Evolutionary conservation across 2,888 invertebrate genomes (phyloP).

Genomic region (Oconnorella tubifera): DNA sequence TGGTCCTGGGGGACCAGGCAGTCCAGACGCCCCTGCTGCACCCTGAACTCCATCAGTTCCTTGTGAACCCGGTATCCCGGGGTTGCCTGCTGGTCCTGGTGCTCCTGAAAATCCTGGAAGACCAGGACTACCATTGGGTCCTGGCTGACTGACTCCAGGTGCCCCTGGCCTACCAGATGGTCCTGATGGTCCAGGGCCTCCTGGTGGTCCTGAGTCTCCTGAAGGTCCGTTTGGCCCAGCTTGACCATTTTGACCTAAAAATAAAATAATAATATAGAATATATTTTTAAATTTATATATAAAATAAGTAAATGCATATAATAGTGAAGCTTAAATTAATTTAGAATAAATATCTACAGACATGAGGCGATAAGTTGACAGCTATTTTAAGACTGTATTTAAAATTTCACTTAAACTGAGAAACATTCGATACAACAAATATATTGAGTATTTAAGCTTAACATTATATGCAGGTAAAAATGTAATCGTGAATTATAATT

Average conservation of each 20-base stretch:
- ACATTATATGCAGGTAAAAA: no score
- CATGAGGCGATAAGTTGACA: no score
- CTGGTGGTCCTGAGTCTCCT: slow-evolving; percentile 23
- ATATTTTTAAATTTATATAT: neutral
- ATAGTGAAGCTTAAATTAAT: no score
- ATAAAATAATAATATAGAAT: neutral
- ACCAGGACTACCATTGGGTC: slow-evolving; percentile 11
- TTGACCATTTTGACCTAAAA: slow-evolving; percentile 22
- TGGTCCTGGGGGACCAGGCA: slow-evolving; percentile 20
- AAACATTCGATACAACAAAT: no score
- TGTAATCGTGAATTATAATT: no score
- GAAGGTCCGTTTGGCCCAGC: slow-evolving; percentile 13
- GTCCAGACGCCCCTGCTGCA: slow-evolving; percentile 15
- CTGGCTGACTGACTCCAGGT: slow-evolving; percentile 12
- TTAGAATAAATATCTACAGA: no score
- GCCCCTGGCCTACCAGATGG: slow-evolving; percentile 20
- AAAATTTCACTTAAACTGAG: no score
- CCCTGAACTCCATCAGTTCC: slow-evolving; percentile 7
- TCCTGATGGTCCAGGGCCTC: slow-evolving; percentile 20
- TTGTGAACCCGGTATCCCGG: slow-evolving; percentile 6
- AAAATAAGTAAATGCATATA: neutral
- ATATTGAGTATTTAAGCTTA: no score
- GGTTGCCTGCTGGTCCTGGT: slow-evolving; percentile 25
- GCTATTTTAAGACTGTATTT: no score
- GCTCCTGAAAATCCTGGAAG: slow-evolving; percentile 23